A percentile compares a stretch with the other conserved stretches of the same genome.
phyloP scores from a whole-genome alignment of 2,797 vertebrate genomes.

The Pelobates cultripes region DNA sequence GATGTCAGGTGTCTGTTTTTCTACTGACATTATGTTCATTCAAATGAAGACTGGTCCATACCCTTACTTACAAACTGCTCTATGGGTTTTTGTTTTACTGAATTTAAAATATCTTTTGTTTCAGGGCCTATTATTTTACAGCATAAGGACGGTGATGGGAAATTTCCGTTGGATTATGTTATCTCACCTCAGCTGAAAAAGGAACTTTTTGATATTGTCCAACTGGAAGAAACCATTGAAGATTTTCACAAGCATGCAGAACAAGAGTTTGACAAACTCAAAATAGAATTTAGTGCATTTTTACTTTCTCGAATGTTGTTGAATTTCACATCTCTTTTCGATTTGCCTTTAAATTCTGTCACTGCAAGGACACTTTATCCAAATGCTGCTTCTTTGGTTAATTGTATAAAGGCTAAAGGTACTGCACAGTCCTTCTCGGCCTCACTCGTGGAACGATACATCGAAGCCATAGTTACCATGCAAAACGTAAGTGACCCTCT shows the following conservation, averaged over 20 bases:
- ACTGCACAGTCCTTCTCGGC: constrained; percentile 71
- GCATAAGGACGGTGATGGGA: constrained; percentile 72
- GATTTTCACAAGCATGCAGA: constrained; percentile 60
- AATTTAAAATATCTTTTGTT: constrained; percentile 55
- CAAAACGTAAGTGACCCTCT: constrained; percentile 75
- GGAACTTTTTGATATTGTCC: constrained; percentile 76
- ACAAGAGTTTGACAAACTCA: constrained; percentile 62
- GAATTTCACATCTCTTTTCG: constrained; percentile 74
- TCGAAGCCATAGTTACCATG: constrained; percentile 78
- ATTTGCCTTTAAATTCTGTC: constrained; percentile 68
- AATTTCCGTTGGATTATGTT: constrained; percentile 81
- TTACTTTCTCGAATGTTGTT: constrained; percentile 74
- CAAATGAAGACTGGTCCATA: no score
- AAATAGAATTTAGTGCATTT: constrained; percentile 68
- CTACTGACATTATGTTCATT: no score
- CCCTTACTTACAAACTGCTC: no score
- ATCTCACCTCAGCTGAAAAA: constrained; percentile 68
- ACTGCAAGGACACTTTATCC: constrained; percentile 61
- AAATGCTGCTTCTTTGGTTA: constrained; percentile 58
- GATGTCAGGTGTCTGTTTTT: no score
- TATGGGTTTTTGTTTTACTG: no score
- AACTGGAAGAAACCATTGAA: constrained; percentile 65
- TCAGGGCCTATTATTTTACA: constrained; percentile 84
- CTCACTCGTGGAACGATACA: constrained; percentile 74
- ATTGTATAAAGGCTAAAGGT: constrained; percentile 58